These are phyloP conservation scores for Galaxias olidus DNA, from an alignment of 2,797 vertebrate species.

Conservation along the genomic window DNA sequence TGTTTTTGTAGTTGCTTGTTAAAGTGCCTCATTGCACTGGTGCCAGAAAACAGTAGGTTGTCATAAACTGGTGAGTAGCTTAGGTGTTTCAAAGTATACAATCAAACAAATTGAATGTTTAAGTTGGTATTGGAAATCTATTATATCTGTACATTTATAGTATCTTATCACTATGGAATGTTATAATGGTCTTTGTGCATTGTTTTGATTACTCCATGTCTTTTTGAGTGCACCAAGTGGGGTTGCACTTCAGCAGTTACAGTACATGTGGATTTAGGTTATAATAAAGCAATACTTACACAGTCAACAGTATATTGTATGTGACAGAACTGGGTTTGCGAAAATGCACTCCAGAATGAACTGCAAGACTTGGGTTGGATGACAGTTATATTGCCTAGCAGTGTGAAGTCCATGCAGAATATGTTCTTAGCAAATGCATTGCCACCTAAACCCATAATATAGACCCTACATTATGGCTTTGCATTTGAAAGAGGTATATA, in stretches of 20 bases:
- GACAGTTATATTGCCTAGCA: constrained; percentile 16
- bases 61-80: too few relatives aligned
- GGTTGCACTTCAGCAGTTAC: constrained; percentile 71
- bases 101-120: too few relatives aligned
- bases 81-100: too few relatives aligned
- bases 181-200: constrained; percentile 42
- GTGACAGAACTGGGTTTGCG: not conserved
- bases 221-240: constrained; percentile 56
- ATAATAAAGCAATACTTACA: constrained; percentile 63
- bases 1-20: not conserved
- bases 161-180: constrained; percentile 9
- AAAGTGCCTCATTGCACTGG: too few relatives aligned
- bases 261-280: constrained; percentile 61
- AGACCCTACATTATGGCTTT: constrained; percentile 17
- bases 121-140: too few relatives aligned
- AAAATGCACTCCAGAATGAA: not conserved
- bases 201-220: constrained; percentile 69
- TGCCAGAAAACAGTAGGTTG: too few relatives aligned
- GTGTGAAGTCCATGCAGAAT: constrained; percentile 9
- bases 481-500: constrained; percentile 20
- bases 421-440: constrained; percentile 1
- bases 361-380: constrained; percentile 3
- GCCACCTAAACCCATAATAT: constrained; percentile 12
- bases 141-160: too few relatives aligned
- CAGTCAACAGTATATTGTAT: constrained; percentile 28